These are phyloP conservation scores for Paradoxurus hermaphroditus DNA, from an alignment of 2,113 vertebrate genomes.

Conservation along the genomic window DNA sequence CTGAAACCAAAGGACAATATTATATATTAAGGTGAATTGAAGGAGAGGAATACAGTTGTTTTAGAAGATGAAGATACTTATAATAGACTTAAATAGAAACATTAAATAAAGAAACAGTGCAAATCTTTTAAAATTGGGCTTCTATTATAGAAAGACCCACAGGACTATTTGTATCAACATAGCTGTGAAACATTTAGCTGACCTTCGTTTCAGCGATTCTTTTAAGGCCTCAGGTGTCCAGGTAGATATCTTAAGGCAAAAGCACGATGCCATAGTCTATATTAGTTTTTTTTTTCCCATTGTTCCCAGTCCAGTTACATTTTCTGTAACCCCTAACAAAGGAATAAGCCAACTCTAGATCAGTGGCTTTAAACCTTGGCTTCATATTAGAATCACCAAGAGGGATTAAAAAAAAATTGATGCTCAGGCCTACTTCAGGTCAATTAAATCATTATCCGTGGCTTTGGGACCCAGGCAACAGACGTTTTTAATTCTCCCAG, in stretches of 20 bases:
- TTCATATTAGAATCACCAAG: neutral
- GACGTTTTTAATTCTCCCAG: neutral
- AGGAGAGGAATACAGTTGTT: neutral
- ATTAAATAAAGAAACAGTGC: constrained; percentile 20
- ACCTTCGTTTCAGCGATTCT: neutral
- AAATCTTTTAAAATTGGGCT: neutral
- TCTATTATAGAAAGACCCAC: neutral
- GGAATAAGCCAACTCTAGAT: neutral
- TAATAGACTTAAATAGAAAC: constrained; percentile 6
- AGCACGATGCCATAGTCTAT: neutral
- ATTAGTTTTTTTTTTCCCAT: neutral
- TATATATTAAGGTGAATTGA: neutral
- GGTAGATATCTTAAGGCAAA: neutral
- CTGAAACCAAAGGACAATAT: neutral
- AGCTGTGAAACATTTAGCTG: neutral
- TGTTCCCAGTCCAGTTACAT: neutral
- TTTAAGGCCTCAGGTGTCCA: neutral
- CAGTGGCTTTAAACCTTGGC: neutral
- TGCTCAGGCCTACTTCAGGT: neutral
- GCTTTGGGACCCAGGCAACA: neutral
- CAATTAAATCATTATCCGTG: neutral
- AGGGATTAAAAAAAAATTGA: neutral
- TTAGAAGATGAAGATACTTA: neutral
- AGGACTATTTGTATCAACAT: neutral
- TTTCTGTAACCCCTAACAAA: neutral